Base-by-base conservation (phyloP, 30 jellyfish, hydroid and myxozoan species). In the Pelagia noctiluca region DNA sequence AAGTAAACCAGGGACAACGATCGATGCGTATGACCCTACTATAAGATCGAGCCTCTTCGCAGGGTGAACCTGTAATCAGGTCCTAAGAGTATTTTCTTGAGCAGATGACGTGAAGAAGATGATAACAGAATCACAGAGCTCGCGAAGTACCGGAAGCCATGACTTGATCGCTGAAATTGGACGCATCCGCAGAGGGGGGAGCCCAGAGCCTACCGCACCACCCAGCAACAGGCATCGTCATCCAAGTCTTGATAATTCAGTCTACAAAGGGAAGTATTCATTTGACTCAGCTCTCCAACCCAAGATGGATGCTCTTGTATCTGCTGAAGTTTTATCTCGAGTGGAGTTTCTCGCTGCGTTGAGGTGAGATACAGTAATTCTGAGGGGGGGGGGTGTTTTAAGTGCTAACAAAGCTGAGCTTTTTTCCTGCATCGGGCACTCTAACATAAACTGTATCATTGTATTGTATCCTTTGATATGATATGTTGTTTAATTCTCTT, bases 61-160 rank as follows among this genome's bases (percentile, higher is more conserved):
- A n/a, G n/a, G n/a, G n/a, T n/a, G n/a, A n/a, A n/a, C n/a, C n/a
- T n/a, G n/a, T n/a, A n/a, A n/a, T n/a, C n/a, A n/a, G n/a, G n/a
- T n/a, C n/a, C n/a, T n/a, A n/a, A n/a, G n/a, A n/a, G n/a, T n/a
- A n/a, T n/a, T n/a, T n/a, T n/a, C n/a, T n/a, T n/a, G n/a, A n/a
- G n/a, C 26, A 92, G 98, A 76, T 64, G 98, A 92, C 42, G 86
- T 92, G 32, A 92, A 86, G 75, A 84, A 92, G 72, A 61, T 86
- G 11, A 71, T 92, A 29, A 35, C 31, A 12, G 98, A 92, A 31
- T 74, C 90, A n/a, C 90, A 79, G 65, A 73, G 76, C 69, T 46
- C 71, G 10, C 88, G 85, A 60, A 83, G 62, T 34, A 26, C 28
- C 16, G 81, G 90, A 18, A 84, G 62, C 49, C 82, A 66, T 26